Percentiles rank a stretch among this genome's conserved stretches.
Conservation (phyloP, 30 jellyfish, hydroid and myxozoan genomes). For the Turritopsis dohrnii region DNA sequence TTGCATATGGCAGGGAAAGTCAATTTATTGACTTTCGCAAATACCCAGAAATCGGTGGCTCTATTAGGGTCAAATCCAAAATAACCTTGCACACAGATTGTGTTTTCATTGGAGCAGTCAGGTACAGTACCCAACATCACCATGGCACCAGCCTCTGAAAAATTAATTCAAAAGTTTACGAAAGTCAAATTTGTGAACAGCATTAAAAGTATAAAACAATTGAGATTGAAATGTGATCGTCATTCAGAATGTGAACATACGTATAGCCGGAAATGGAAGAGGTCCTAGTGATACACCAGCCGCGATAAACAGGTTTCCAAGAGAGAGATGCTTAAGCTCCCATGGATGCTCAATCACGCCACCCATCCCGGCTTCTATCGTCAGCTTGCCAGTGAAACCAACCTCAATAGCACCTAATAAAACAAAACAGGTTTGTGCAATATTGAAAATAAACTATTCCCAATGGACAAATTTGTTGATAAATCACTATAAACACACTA, state of each 20-base stretch:
- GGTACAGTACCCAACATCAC: slow-evolving; percentile 40
- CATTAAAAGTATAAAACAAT: too few relatives aligned
- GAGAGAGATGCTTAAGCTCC: slow-evolving; percentile 24
- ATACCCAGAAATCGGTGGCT: slow-evolving; percentile 34
- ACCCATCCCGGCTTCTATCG: slow-evolving; percentile 33
- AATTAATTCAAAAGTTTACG: neutral
- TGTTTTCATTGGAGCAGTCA: slow-evolving; percentile 22
- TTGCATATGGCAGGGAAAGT: slow-evolving; percentile 25
- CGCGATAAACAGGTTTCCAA: slow-evolving; percentile 40
- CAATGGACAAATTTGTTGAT: too few relatives aligned
- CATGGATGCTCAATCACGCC: slow-evolving; percentile 48
- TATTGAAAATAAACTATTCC: too few relatives aligned
- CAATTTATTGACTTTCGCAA: slow-evolving; percentile 38
- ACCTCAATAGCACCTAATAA: slow-evolving; percentile 46
- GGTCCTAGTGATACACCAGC: slow-evolving; percentile 41
- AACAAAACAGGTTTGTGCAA: neutral
- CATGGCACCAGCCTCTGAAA: slow-evolving; percentile 45
- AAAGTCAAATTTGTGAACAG: too few relatives aligned
- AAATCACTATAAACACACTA: too few relatives aligned
- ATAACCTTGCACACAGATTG: slow-evolving; percentile 26
- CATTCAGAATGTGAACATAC: slow-evolving; percentile 24
- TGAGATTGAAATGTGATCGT: too few relatives aligned
- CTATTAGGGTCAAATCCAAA: slow-evolving; percentile 42
- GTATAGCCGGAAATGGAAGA: slow-evolving; percentile 37
- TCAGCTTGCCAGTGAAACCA: slow-evolving; percentile 45